Evolutionary conservation across 2,797 vertebrate genomes (phyloP).

Genomic region (Petrocephalus sullivani): DNA sequence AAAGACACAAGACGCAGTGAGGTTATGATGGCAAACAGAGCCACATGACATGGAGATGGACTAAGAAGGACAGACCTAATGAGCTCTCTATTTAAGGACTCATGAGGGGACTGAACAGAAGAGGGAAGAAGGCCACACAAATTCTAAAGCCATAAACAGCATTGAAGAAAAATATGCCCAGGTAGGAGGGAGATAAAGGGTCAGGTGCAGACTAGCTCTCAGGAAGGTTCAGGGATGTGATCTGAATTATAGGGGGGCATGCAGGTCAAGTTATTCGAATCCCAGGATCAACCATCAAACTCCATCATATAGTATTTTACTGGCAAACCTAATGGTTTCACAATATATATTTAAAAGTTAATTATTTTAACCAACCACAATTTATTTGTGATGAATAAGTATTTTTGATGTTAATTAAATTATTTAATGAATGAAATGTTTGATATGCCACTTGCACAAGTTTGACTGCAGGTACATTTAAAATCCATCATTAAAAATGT

Average conservation of each 20-base stretch:
- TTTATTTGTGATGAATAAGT: not conserved
- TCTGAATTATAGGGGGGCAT: not conserved
- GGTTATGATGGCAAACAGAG: not conserved
- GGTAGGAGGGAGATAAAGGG: not conserved
- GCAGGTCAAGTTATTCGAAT: not conserved
- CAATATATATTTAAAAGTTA: not conserved
- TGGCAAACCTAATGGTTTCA: not conserved
- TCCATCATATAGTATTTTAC: not conserved
- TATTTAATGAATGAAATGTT: not conserved
- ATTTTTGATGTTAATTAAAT: not conserved
- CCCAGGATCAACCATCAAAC: not conserved
- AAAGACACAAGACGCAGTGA: not conserved
- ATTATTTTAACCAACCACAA: not conserved
- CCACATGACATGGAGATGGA: not conserved
- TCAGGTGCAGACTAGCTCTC: not conserved
- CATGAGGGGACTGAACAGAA: not conserved
- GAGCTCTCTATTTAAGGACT: not conserved
- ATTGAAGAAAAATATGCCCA: not conserved
- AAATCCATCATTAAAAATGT: not conserved
- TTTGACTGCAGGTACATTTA: not conserved
- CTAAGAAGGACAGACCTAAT: not conserved
- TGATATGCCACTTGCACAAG: not conserved
- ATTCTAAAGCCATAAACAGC: not conserved
- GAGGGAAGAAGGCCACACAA: not conserved
- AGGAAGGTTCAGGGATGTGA: not conserved